Conservation (phyloP, 2,888 invertebrate genomes). For the Schrankia costaestrigalis region DNA sequence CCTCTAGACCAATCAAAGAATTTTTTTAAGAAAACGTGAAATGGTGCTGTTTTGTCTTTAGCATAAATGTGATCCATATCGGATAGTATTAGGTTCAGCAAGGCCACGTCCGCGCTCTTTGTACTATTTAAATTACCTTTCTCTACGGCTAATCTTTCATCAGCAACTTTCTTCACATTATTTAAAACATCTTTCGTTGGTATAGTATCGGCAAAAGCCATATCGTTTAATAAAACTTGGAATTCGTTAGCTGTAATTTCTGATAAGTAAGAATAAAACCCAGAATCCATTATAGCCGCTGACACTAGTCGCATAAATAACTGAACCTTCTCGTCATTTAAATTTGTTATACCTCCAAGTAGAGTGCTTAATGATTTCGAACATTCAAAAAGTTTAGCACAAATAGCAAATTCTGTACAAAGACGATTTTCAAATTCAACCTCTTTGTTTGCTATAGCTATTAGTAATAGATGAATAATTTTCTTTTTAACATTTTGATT, state of each 20-base stretch:
- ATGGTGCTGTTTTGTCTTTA: constrained; percentile 39
- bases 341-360: constrained; percentile 33
- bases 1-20: constrained; percentile 38
- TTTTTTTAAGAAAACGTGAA: constrained; percentile 41
- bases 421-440: constrained; percentile 43
- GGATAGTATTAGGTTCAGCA: constrained; percentile 54
- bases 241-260: constrained; percentile 45
- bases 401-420: constrained; percentile 47
- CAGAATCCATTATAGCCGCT: constrained; percentile 27
- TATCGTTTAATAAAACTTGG: constrained; percentile 56
- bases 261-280: constrained; percentile 43
- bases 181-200: constrained; percentile 45
- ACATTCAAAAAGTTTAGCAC: constrained; percentile 41
- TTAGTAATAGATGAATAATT: constrained; percentile 42
- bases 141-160: constrained; percentile 36
- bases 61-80: constrained; percentile 59
- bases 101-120: constrained; percentile 42
- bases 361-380: constrained; percentile 44
- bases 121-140: constrained; percentile 17
- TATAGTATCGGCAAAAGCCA: constrained; percentile 47
- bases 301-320: constrained; percentile 26
- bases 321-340: constrained; percentile 37
- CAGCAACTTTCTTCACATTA: constrained; percentile 41
- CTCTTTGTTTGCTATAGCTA: constrained; percentile 46
- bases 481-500: constrained; percentile 32